Evolutionary conservation across 92 coral and sea anemone genomes (phyloP).

Genomic region (Porites cylindrica): DNA sequence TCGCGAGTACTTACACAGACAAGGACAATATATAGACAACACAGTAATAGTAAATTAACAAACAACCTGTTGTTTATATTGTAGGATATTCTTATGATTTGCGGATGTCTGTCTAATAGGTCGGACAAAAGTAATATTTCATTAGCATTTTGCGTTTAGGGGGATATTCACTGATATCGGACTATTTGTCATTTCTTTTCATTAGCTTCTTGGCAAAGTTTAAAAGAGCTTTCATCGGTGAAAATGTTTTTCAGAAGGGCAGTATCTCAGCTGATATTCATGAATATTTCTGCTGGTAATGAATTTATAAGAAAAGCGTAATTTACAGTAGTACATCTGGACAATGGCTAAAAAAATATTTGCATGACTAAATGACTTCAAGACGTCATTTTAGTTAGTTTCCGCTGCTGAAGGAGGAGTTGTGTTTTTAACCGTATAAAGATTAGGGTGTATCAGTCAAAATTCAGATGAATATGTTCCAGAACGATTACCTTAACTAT

Average conservation of each 20-base stretch:
- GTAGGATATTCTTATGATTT: not conserved
- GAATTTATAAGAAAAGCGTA: not conserved
- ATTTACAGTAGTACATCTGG: not conserved
- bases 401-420: no score
- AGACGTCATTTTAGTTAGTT: not conserved
- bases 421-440: no score
- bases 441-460: no score
- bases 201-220: not conserved
- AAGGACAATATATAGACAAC: not conserved
- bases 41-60: not conserved
- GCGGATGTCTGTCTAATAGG: not conserved
- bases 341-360: not conserved
- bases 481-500: no score
- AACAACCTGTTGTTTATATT: constrained; percentile 41
- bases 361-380: not conserved
- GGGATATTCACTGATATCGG: not conserved
- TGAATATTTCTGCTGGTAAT: not conserved
- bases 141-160: not conserved
- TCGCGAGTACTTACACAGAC: not conserved
- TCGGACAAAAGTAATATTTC: constrained; percentile 7
- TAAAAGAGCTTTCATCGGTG: no score
- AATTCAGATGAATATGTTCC: no score
- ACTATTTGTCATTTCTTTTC: not conserved
- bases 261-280: no score
- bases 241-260: no score